Base-by-base conservation (phyloP, 2,113 vertebrate species). In the human region DNA sequence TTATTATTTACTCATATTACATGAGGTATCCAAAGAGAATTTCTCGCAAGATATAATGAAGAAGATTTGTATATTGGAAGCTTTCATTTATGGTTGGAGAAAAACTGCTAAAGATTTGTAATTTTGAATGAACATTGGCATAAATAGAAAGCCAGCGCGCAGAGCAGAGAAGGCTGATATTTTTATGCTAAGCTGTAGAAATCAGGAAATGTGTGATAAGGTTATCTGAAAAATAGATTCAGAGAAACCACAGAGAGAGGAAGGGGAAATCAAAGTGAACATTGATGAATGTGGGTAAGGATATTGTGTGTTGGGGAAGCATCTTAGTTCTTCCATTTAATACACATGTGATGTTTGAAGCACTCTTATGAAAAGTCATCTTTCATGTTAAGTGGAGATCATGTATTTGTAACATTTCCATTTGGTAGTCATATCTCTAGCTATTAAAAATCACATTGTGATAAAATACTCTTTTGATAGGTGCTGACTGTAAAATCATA, bases 361-460 rank as follows among this genome's bases (percentile, higher is more conserved):
- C 27, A 27, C 6, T 89, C 70, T 90, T 57, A 55, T 38, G 92
- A 80, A 92, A 96, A 92, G 61, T 50, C 83, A 79, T 96, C 80
- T 83, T 96, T 97, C 40, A 27, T 83, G 59, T 92, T 87, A 97
- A 92, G 83, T 82, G 70, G n/a, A 61, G 83, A 97, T 92, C 88
- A 93, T 89, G 78, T 78, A 93, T 93, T 93, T 40, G 57, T 95
- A 90, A 57, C 80, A 83, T 92, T 95, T 92, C 55, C 75, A 88
- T 90, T 84, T 75, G n/a, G 25, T 43, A 84, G n/a, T 90, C 55
- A 52, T 89, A 83, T 92, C 93, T 83, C 61, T 20, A 79, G 43
- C 75, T 95, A 83, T 90, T 92, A 90, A 95, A 90, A 96, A 81
- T 61, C 40, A 52, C 83, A 52, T 83, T 89, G 30, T 90, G 83